phyloP scores from a whole-genome alignment of 1,140 invertebrate genomes.

The Phortica variegata region DNA sequence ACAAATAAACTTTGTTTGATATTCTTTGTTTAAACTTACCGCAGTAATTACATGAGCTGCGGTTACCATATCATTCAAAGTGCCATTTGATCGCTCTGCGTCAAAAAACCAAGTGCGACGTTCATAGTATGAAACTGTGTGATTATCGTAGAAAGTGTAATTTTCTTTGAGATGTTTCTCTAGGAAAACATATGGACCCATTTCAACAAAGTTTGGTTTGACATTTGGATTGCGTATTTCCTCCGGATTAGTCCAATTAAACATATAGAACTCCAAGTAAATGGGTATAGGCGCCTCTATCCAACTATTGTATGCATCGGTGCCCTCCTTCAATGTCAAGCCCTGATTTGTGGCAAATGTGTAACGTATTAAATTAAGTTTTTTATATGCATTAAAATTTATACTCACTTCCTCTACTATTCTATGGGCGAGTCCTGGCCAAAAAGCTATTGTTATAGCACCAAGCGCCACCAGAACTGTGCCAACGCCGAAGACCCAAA shows the following conservation, averaged over 20 bases:
- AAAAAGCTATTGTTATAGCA: constrained; percentile 30
- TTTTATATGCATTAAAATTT: background rate
- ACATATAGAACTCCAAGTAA: constrained; percentile 75
- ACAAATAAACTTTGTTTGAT: background rate
- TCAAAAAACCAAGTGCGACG: constrained; percentile 74
- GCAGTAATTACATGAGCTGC: constrained; percentile 77
- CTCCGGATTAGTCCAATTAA: constrained; percentile 80
- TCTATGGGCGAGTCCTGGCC: constrained; percentile 31
- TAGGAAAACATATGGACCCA: constrained; percentile 66
- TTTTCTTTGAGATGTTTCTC: constrained; percentile 66
- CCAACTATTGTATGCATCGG: constrained; percentile 69
- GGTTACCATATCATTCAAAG: constrained; percentile 70
- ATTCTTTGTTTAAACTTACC: constrained; percentile 59
- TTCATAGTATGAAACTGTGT: constrained; percentile 80
- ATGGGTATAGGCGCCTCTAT: constrained; percentile 74
- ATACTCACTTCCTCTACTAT: constrained; percentile 39
- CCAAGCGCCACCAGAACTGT: constrained; percentile 32
- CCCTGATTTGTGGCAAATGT: constrained; percentile 58
- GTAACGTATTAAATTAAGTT: background rate
- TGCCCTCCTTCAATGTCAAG: constrained; percentile 62
- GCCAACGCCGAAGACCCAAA: constrained; percentile 49
- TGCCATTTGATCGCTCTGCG: constrained; percentile 69
- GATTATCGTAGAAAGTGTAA: constrained; percentile 70
- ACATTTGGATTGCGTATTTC: constrained; percentile 59
- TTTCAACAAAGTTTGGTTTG: constrained; percentile 68